Evolutionary conservation across 2,888 invertebrate species (phyloP), one percentile per base, ranked within the genome.

Genomic region (Microchrysa polita): DNA sequence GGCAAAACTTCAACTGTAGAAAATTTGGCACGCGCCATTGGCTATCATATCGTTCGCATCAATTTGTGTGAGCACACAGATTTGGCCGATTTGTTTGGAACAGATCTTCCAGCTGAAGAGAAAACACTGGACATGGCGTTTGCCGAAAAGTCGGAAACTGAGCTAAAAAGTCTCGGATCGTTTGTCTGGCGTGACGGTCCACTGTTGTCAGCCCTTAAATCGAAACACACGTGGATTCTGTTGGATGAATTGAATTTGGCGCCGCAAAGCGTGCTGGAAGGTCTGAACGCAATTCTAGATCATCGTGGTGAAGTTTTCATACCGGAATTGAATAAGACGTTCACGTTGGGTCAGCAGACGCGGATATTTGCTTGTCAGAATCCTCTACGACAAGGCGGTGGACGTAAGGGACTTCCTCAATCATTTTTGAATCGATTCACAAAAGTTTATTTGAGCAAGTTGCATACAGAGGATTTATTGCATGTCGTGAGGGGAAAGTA

Each of bases 21-120:
- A 72, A 96, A 96, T 27, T 86, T 99, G 53, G 97, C 98, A 0
- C 91, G 90, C 80, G 90, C 90, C 9, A 90, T 96, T 1, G 94
- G 95, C 1, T 91, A 96, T 82, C 88, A 90, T 80, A 89, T 98
- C 42, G 91, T 96, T 14, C 88, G 99, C 60, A 96, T 99, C 74
- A 99, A 99, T 87, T 88, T 99, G 63, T 98, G 98, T 67, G 99
- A 99, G 81, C 99, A 99, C 86, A 99, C 99, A 89, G 99, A 99
- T 84, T 91, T 99, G 71, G 94, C 95, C 12, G 99, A 99, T 86
- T 87, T 99, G 57, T 99, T 99, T 84, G 99, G 99, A 23, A 94
- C 97, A 2, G 99, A 99, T 87, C 86, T 99, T 61, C 99, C 99
- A 0, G 90, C 95, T 0, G 96, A 97, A 86, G 94, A 95, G 73